Conservation (phyloP, 92 coral and sea anemone genomes). For the Zoanthus sociatus region DNA sequence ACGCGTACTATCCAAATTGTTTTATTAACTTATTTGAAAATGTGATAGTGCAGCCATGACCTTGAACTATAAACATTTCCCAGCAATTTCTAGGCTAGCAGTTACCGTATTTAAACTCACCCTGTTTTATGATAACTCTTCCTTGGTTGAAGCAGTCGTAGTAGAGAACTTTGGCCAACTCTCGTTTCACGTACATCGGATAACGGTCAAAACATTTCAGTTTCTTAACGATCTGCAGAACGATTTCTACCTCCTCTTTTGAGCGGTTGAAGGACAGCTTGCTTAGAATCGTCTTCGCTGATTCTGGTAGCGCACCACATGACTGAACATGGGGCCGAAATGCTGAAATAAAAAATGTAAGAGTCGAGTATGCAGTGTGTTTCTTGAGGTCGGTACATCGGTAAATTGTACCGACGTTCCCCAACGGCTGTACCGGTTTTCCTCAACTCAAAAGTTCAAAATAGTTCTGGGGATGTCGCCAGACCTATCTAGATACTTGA, state of each 20-base stretch:
- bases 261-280: slow-evolving; percentile 80
- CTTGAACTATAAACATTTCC: background rate
- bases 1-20: too few relatives aligned
- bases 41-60: too few relatives aligned
- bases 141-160: slow-evolving; percentile 80
- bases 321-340: slow-evolving; percentile 93
- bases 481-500: too few relatives aligned
- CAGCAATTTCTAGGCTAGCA: background rate
- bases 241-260: slow-evolving; percentile 77
- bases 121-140: slow-evolving; percentile 90
- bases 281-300: slow-evolving; percentile 72
- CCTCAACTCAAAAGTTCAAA: too few relatives aligned
- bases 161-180: slow-evolving; percentile 86
- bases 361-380: background rate
- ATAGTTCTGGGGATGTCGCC: too few relatives aligned
- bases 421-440: too few relatives aligned
- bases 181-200: slow-evolving; percentile 89
- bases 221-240: slow-evolving; percentile 85
- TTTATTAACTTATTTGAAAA: too few relatives aligned
- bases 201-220: slow-evolving; percentile 90
- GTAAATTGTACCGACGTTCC: too few relatives aligned
- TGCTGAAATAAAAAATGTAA: slow-evolving; percentile 57
- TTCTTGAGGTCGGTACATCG: too few relatives aligned
- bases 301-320: slow-evolving; percentile 73
- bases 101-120: slow-evolving; percentile 40